phyloP scores from a whole-genome alignment of 2,113 vertebrate species.

The Maccullochella peelii region DNA sequence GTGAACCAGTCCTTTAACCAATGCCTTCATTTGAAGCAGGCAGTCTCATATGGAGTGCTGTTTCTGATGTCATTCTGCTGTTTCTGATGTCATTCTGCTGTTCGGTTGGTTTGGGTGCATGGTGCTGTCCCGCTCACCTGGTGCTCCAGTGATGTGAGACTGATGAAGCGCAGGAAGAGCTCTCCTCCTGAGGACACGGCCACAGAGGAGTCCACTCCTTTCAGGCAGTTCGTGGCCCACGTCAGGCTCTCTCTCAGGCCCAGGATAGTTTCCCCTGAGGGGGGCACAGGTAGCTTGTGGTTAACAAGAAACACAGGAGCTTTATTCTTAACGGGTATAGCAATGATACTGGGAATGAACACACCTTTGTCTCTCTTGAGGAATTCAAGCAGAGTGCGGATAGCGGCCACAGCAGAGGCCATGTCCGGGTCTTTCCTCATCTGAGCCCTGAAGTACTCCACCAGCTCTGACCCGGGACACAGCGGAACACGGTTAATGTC shows the following conservation, averaged over 20 bases:
- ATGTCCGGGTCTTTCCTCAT: slow-evolving; percentile 90
- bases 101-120: neutral
- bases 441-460: slow-evolving; percentile 92
- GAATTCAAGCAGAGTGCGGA: slow-evolving; percentile 92
- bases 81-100: too few relatives aligned
- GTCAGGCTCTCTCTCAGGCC: slow-evolving; percentile 93
- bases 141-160: slow-evolving; percentile 93
- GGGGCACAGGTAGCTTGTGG: neutral
- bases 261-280: slow-evolving; percentile 92
- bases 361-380: slow-evolving; percentile 90
- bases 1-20: too few relatives aligned
- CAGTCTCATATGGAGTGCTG: too few relatives aligned
- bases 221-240: slow-evolving; percentile 88
- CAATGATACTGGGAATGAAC: neutral
- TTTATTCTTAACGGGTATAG: neutral
- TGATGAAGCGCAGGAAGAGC: slow-evolving; percentile 98
- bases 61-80: too few relatives aligned
- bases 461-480: slow-evolving; percentile 85
- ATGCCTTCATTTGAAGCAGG: too few relatives aligned
- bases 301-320: neutral
- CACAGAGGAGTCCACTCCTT: slow-evolving; percentile 93
- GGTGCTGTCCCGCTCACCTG: slow-evolving; percentile 80
- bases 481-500: neutral
- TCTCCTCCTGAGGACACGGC: slow-evolving; percentile 95
- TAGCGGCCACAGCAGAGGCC: slow-evolving; percentile 95